phyloP scores from a whole-genome alignment of 2,797 vertebrate genomes.

The Acanthurus lineatus region DNA sequence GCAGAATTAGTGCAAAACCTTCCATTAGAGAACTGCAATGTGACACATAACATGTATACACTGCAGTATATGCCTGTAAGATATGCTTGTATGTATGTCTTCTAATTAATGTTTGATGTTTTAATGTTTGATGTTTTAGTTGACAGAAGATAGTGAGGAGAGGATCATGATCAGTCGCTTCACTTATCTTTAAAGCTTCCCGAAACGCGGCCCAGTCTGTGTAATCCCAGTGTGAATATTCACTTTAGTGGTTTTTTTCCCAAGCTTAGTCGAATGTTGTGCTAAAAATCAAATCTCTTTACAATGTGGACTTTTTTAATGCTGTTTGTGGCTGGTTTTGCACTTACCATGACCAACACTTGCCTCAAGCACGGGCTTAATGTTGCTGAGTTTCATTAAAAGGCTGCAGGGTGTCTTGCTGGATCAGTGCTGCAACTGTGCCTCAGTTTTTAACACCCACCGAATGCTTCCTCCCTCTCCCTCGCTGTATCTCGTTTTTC shows the following conservation, averaged over 20 bases:
- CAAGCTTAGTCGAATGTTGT: background rate
- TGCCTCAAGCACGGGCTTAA: slow-evolving; percentile 17
- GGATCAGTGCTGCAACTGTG: slow-evolving; percentile 38
- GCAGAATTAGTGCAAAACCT: too few relatives aligned
- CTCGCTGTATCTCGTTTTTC: background rate
- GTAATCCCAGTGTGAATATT: background rate
- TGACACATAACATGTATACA: too few relatives aligned
- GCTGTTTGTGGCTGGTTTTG: slow-evolving; percentile 15
- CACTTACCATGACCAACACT: background rate
- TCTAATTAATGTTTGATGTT: slow-evolving; percentile 13
- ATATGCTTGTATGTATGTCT: too few relatives aligned
- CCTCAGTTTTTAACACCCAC: slow-evolving; percentile 22
- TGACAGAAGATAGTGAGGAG: background rate
- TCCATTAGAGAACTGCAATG: too few relatives aligned
- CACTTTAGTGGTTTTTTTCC: background rate
- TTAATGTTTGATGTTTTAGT: slow-evolving; percentile 10
- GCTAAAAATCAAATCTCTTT: slow-evolving; percentile 16
- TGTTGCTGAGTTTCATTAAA: slow-evolving; percentile 31
- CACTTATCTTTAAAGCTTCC: background rate
- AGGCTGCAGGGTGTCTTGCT: slow-evolving; percentile 35
- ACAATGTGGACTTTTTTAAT: slow-evolving; percentile 12
- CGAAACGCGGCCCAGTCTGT: background rate
- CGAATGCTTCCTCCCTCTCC: background rate
- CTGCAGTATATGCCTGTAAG: too few relatives aligned
- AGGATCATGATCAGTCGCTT: slow-evolving; percentile 1